These are phyloP conservation scores for Tanytarsus gracilentus DNA, from an alignment of 2,888 invertebrate genomes.

Conservation along the genomic window DNA sequence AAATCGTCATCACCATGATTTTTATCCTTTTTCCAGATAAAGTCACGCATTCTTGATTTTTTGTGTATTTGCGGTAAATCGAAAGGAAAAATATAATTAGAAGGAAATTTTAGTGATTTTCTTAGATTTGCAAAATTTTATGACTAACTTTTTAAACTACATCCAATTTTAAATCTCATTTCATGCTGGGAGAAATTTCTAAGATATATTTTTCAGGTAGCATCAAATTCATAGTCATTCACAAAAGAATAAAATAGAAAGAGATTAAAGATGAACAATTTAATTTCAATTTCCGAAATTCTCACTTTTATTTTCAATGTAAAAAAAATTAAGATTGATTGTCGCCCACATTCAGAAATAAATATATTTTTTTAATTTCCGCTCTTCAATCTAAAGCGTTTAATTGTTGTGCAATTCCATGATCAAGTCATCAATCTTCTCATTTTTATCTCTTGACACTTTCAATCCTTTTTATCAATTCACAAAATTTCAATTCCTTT, in stretches of 20 bases:
- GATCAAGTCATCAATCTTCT: slow-evolving; percentile 24
- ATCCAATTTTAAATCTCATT: slow-evolving; percentile 20
- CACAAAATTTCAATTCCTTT: too few relatives aligned
- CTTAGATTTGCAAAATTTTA: too few relatives aligned
- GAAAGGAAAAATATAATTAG: too few relatives aligned
- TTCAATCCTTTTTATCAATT: not conserved
- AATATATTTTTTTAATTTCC: slow-evolving; percentile 20
- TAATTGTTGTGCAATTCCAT: slow-evolving; percentile 26
- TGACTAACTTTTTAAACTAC: too few relatives aligned
- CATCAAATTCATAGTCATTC: too few relatives aligned
- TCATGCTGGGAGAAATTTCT: slow-evolving; percentile 17
- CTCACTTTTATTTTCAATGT: not conserved
- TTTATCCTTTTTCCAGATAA: not conserved
- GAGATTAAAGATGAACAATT: slow-evolving; percentile 27
- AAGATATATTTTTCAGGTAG: too few relatives aligned
- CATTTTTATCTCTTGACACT: slow-evolving; percentile 13
- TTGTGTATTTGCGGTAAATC: not conserved
- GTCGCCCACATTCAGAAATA: not conserved
- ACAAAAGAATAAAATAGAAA: not conserved
- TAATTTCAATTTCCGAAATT: too few relatives aligned
- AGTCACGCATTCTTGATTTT: not conserved
- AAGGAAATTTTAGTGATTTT: too few relatives aligned
- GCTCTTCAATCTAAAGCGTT: not conserved
- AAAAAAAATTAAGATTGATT: slow-evolving; percentile 16
- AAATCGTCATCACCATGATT: not conserved